Percentiles rank a stretch among this genome's conserved stretches.
Evolutionary conservation across 1,140 invertebrate genomes (phyloP).

Genomic region (Bombus confusus): DNA sequence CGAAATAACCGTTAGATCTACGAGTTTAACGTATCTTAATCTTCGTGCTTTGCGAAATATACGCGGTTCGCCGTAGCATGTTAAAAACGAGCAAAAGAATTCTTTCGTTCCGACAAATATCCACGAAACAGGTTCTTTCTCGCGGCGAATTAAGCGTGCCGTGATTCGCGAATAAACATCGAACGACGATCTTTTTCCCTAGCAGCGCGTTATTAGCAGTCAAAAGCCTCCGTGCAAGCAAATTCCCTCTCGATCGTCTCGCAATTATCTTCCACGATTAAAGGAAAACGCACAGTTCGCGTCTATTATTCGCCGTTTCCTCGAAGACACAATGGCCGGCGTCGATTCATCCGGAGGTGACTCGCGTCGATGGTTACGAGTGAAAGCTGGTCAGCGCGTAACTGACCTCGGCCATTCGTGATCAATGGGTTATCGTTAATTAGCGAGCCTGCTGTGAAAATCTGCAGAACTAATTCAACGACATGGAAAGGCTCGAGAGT

Average conservation of each 20-base stretch:
- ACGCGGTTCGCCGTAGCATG: background rate
- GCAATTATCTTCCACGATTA: constrained; percentile 2
- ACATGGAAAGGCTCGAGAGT: background rate
- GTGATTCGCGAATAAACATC: background rate
- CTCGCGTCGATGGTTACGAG: constrained; percentile 15
- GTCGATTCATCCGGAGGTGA: background rate
- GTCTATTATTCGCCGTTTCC: background rate
- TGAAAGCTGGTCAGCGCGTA: constrained; percentile 45
- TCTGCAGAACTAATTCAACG: constrained; percentile 7
- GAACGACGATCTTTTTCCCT: background rate
- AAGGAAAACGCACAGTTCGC: background rate
- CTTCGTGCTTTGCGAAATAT: background rate
- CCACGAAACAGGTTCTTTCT: background rate
- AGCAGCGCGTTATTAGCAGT: background rate
- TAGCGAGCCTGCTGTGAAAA: constrained; percentile 24
- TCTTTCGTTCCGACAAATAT: background rate
- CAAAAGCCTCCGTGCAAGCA: too few relatives aligned
- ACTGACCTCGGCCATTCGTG: constrained; percentile 48
- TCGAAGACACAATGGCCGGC: background rate
- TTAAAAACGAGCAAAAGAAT: background rate
- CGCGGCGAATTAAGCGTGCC: background rate
- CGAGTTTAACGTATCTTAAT: constrained; percentile 4
- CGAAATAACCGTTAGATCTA: background rate
- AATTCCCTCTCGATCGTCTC: background rate
- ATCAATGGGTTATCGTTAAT: constrained; percentile 33